Percentiles rank a stretch among this genome's conserved stretches.
Evolutionary conservation across 2,113 vertebrate species (phyloP).

Genomic region (Silurus glanis): DNA sequence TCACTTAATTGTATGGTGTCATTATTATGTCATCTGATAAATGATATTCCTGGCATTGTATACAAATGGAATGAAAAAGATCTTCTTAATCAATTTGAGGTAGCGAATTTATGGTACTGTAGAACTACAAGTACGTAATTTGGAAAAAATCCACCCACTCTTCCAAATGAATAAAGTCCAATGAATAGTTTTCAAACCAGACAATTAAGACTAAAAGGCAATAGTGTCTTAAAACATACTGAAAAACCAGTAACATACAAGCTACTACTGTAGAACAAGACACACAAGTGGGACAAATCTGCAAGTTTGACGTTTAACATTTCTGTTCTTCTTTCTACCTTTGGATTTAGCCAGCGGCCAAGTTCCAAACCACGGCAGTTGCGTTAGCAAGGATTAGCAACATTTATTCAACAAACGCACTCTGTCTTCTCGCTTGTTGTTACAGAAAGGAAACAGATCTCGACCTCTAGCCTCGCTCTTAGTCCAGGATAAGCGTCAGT

Average conservation of each 20-base stretch:
- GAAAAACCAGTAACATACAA: background rate
- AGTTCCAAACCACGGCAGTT: background rate
- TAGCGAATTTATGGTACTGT: background rate
- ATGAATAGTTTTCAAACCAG: background rate
- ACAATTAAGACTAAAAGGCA: background rate
- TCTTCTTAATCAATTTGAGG: background rate
- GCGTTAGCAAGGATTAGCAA: background rate
- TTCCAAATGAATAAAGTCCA: background rate
- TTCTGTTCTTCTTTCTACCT: background rate
- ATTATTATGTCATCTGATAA: too few species aligned
- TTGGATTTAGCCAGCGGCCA: background rate
- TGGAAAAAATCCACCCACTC: background rate
- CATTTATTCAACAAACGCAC: background rate
- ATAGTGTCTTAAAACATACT: background rate
- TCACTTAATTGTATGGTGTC: too few species aligned
- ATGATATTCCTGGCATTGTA: too few species aligned
- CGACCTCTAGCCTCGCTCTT: background rate
- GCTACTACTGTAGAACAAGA: background rate
- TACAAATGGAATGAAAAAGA: background rate
- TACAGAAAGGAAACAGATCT: conserved; percentile 8
- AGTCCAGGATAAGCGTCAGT: conserved; percentile 33
- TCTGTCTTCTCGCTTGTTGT: background rate
- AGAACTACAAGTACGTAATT: background rate
- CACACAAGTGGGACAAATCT: background rate
- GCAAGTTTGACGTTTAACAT: background rate